A percentile compares a stretch with the other conserved stretches of the same genome.
Conservation (phyloP, 2,113 vertebrate species). For the Rattus rattus region DNA sequence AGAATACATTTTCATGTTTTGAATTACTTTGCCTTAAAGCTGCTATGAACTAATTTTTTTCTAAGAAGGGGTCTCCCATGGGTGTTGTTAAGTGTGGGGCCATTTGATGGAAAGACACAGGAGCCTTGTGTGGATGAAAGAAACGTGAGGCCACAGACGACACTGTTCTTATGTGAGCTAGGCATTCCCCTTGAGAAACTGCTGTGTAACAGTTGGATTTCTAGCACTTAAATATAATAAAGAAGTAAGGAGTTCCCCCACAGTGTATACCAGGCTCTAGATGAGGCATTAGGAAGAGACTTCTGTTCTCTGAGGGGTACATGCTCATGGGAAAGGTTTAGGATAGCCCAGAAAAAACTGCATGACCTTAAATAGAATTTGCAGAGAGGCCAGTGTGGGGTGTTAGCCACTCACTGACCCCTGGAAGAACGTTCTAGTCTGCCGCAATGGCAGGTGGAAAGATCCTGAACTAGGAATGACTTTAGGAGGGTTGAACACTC, state of each 20-base stretch:
- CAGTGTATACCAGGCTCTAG: background rate
- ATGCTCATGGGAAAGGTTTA: background rate
- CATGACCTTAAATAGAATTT: background rate
- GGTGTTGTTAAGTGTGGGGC: background rate
- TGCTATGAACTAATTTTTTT: conserved; percentile 64
- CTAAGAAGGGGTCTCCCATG: conserved; percentile 24
- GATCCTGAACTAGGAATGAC: background rate
- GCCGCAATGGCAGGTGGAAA: background rate
- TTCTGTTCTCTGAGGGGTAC: background rate
- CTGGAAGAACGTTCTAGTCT: background rate
- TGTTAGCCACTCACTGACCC: background rate
- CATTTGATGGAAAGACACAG: background rate
- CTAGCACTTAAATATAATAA: background rate
- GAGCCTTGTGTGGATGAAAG: background rate
- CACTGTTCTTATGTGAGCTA: background rate
- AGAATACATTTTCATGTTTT: conserved; percentile 84
- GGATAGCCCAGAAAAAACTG: background rate
- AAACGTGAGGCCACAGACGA: background rate
- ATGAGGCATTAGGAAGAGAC: background rate
- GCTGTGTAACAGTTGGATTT: background rate
- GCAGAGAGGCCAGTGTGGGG: background rate
- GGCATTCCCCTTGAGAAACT: background rate
- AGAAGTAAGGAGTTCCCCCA: background rate
- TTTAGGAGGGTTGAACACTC: too few relatives aligned
- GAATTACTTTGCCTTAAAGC: conserved; percentile 72